A percentile compares a stretch with the other conserved stretches of the same genome.
phyloP scores from a whole-genome alignment of 2,888 invertebrate species.

The Cephus pygmeus region DNA sequence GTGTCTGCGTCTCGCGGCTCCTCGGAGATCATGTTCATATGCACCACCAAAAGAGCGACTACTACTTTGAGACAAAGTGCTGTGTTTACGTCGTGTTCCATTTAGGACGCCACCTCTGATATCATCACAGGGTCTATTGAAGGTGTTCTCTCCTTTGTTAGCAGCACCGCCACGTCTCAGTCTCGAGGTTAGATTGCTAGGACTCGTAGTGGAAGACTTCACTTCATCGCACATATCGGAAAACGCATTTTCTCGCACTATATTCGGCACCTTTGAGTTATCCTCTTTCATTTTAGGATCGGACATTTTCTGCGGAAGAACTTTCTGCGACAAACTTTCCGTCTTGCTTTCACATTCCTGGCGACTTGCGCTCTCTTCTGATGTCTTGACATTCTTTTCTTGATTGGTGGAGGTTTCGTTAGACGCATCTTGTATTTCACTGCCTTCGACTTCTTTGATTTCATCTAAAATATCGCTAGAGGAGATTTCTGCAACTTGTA shows the following conservation, averaged over 20 bases:
- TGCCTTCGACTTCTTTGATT: conserved; percentile 15
- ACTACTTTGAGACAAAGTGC: neutral
- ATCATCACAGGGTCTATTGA: neutral
- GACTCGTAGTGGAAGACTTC: conserved; percentile 20
- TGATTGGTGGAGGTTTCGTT: neutral
- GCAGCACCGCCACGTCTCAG: neutral
- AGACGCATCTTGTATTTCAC: neutral
- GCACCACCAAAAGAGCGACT: neutral
- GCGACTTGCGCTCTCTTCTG: neutral
- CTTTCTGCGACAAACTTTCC: neutral
- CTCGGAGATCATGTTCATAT: neutral
- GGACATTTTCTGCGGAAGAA: neutral
- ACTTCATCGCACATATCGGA: conserved; percentile 33
- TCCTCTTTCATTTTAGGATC: neutral
- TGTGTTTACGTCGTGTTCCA: neutral
- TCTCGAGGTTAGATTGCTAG: neutral
- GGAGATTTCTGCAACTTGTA: conserved; percentile 56
- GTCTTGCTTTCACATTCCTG: neutral
- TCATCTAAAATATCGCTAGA: conserved; percentile 48
- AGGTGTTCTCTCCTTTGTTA: neutral
- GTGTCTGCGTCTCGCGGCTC: neutral
- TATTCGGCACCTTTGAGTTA: conserved; percentile 16
- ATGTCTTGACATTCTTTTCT: neutral
- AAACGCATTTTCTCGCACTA: conserved; percentile 39
- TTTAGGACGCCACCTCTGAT: neutral